Conservation (phyloP, 2,113 vertebrate genomes). For the Sclerurus mexicanus region DNA sequence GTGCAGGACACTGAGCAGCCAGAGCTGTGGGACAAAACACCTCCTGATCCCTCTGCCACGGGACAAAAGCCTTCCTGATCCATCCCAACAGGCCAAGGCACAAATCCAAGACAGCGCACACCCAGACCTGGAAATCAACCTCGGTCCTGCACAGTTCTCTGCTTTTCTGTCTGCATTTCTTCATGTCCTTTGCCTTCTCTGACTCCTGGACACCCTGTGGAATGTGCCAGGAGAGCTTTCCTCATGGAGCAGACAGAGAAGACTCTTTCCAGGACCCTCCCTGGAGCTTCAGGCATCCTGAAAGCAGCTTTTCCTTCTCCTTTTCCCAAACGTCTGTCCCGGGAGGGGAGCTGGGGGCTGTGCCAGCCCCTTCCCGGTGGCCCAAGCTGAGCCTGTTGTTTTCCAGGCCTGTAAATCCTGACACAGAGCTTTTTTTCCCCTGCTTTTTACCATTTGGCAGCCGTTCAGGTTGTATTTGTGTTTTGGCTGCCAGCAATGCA, state of each 20-base stretch:
- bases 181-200: neutral
- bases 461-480: constrained; percentile 35
- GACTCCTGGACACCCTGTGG: too few relatives aligned
- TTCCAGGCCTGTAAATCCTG: constrained; percentile 18
- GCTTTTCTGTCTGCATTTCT: neutral
- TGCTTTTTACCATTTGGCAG: constrained; percentile 14
- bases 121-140: neutral
- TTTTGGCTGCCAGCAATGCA: constrained; percentile 61
- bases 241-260: neutral
- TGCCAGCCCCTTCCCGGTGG: neutral
- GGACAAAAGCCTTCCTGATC: neutral
- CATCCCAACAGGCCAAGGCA: neutral
- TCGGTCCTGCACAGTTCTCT: fast-evolving
- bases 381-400: neutral
- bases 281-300: neutral
- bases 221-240: neutral
- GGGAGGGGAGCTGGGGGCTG: fast-evolving
- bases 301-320: neutral
- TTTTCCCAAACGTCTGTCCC: neutral
- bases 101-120: fast-evolving
- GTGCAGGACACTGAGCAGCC: neutral
- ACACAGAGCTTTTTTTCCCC: neutral
- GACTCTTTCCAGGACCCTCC: neutral
- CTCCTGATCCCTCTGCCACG: fast-evolving
- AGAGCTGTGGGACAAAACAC: fast-evolving